phyloP scores from a whole-genome alignment of 2,888 invertebrate genomes.

The Chrysopilus asiliformis region DNA sequence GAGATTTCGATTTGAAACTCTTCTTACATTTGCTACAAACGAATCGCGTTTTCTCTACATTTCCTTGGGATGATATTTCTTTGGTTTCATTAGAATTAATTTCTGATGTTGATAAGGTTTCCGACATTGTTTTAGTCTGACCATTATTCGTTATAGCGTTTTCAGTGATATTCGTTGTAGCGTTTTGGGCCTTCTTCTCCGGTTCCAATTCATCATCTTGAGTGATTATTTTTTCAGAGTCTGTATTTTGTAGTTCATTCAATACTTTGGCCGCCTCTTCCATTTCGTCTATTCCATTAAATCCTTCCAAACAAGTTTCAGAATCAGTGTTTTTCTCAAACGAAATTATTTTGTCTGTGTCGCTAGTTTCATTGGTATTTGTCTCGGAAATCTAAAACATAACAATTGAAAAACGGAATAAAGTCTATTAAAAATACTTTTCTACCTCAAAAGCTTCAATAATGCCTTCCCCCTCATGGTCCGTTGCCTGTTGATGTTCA shows the following conservation, averaged over 20 bases:
- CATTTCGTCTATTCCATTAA: constrained; percentile 7
- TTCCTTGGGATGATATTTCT: constrained; percentile 26
- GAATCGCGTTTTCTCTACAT: constrained; percentile 46
- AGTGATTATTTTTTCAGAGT: background rate
- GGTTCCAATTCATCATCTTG: background rate
- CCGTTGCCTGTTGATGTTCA: constrained; percentile 42
- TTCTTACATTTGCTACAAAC: constrained; percentile 64
- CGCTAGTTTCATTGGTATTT: background rate
- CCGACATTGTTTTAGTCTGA: too few species aligned
- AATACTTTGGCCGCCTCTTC: constrained; percentile 7
- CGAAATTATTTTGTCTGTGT: background rate
- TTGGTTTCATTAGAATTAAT: background rate
- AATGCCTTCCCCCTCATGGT: constrained; percentile 41
- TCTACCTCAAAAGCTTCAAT: constrained; percentile 23
- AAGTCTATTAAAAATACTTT: too few species aligned
- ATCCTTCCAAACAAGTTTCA: background rate
- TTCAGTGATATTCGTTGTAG: background rate
- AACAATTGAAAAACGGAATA: too few species aligned
- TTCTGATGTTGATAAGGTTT: too few species aligned
- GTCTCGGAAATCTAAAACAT: too few species aligned
- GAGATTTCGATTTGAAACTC: constrained; percentile 58
- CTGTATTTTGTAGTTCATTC: constrained; percentile 3
- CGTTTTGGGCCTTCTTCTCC: background rate
- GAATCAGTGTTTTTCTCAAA: background rate
- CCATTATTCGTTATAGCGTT: background rate